Evolutionary conservation across 2,113 vertebrate genomes (phyloP).

Genomic region (Sinocyclocheilus grahami): DNA sequence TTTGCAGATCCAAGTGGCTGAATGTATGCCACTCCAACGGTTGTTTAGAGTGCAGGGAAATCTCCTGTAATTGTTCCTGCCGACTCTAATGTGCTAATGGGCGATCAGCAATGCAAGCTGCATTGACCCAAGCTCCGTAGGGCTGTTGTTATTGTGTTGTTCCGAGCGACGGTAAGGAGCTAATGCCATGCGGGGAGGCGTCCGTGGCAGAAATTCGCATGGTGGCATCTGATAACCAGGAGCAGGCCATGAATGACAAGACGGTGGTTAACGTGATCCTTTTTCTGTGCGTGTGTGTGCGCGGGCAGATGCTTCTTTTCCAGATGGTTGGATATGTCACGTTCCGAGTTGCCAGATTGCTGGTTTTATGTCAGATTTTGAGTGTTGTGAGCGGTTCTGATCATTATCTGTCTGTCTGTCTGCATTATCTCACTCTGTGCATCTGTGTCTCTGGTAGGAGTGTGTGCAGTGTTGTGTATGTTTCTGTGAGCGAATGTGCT

Average conservation of each 20-base stretch:
- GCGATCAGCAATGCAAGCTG: conserved; percentile 67
- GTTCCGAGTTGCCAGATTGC: conserved; percentile 43
- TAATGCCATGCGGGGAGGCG: conserved; percentile 72
- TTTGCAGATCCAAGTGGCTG: conserved; percentile 17
- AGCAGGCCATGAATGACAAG: conserved; percentile 71
- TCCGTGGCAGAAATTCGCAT: conserved; percentile 55
- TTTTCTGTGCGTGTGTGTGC: conserved; percentile 30
- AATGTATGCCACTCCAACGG: conserved; percentile 21
- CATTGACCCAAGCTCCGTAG: conserved; percentile 15
- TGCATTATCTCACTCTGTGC: conserved; percentile 39
- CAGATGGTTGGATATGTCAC: conserved; percentile 41
- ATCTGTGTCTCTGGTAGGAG: conserved; percentile 20
- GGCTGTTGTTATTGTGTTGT: conserved; percentile 63
- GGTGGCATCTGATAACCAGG: conserved; percentile 61
- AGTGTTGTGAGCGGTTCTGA: conserved; percentile 36
- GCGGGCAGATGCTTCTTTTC: conserved; percentile 22
- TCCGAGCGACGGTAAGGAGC: conserved; percentile 66
- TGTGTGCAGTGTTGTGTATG: background rate
- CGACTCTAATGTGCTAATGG: conserved; percentile 68
- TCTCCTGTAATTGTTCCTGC: conserved; percentile 30
- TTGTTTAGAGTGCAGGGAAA: conserved; percentile 38
- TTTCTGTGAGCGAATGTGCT: conserved; percentile 12
- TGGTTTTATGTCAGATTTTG: conserved; percentile 43
- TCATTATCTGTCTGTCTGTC: conserved; percentile 53
- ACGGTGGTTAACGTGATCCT: conserved; percentile 59